These are phyloP conservation scores for Drosophila anomelani DNA, from an alignment of 2,888 invertebrate species.

Conservation along the genomic window DNA sequence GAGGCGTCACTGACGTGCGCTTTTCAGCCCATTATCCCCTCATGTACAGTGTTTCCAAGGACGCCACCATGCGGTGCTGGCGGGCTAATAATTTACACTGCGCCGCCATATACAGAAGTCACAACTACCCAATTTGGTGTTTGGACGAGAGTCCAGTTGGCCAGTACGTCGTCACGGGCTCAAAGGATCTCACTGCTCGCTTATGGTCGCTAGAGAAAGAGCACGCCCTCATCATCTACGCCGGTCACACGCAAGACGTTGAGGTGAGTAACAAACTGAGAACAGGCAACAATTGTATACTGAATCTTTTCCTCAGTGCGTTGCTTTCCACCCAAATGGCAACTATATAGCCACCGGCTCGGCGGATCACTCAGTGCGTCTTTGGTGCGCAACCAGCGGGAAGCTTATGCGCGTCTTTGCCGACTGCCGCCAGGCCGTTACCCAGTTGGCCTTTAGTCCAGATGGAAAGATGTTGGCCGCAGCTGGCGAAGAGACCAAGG, in stretches of 20 bases:
- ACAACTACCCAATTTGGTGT: slow-evolving; percentile 96
- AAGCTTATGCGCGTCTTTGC: slow-evolving; percentile 92
- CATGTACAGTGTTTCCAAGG: slow-evolving; percentile 90
- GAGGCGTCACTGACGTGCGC: slow-evolving; percentile 88
- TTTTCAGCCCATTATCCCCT: slow-evolving; percentile 87
- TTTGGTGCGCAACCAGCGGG: slow-evolving; percentile 95
- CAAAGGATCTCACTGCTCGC: slow-evolving; percentile 93
- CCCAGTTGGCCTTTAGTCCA: slow-evolving; percentile 92
- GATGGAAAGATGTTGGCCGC: slow-evolving; percentile 93
- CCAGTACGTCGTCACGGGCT: slow-evolving; percentile 94
- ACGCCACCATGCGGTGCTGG: slow-evolving; percentile 92
- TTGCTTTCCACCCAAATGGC: slow-evolving; percentile 96
- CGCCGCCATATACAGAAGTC: slow-evolving; percentile 89
- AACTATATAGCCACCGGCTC: slow-evolving; percentile 96
- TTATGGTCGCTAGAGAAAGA: slow-evolving; percentile 93
- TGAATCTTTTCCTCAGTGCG: slow-evolving; percentile 62
- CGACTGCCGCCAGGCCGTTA: slow-evolving; percentile 91
- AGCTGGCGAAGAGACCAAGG: slow-evolving; percentile 89
- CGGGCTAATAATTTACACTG: slow-evolving; percentile 88
- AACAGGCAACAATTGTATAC: no score
- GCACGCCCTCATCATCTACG: slow-evolving; percentile 92
- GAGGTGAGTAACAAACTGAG: slow-evolving; percentile 87
- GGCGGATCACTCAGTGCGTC: slow-evolving; percentile 93
- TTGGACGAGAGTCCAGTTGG: slow-evolving; percentile 90
- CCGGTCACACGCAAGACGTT: slow-evolving; percentile 95